Percentiles rank a stretch among this genome's conserved stretches.
Evolutionary conservation across 2,113 vertebrate species (phyloP).

Genomic region (Panthera leo): DNA sequence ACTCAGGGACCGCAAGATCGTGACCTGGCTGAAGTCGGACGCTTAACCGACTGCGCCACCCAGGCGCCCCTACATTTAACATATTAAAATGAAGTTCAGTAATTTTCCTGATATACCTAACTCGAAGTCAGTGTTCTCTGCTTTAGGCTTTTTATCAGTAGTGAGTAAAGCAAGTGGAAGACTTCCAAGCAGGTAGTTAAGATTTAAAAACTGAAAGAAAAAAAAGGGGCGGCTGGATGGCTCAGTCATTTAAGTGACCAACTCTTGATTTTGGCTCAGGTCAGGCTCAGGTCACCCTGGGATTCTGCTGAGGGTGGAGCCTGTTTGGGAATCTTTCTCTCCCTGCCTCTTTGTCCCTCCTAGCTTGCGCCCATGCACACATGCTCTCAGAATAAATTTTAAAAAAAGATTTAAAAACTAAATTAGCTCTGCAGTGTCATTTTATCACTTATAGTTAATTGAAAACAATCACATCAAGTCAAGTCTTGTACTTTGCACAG

Average conservation of each 20-base stretch:
- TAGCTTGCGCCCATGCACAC: too few species aligned
- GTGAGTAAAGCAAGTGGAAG: not conserved
- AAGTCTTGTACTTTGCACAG: not conserved
- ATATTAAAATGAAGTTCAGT: slow-evolving; percentile 15
- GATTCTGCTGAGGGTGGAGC: too few species aligned
- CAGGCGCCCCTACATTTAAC: not conserved
- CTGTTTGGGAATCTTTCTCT: too few species aligned
- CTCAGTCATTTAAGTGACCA: too few species aligned
- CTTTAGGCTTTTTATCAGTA: not conserved
- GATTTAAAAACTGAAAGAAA: not conserved
- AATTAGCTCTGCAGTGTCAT: not conserved
- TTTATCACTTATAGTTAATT: slow-evolving; percentile 2
- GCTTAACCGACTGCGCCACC: too few species aligned
- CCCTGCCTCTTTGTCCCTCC: too few species aligned
- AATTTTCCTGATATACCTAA: not conserved
- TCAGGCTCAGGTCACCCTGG: too few species aligned
- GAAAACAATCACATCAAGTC: not conserved
- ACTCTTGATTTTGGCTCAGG: too few species aligned
- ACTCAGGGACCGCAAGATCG: too few species aligned
- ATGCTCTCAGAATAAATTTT: too few species aligned
- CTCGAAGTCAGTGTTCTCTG: not conserved
- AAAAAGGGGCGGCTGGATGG: not conserved
- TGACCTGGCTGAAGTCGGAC: too few species aligned
- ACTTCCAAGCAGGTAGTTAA: not conserved
- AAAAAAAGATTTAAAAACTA: not conserved